Evolutionary conservation across 1,140 invertebrate species (phyloP).

Genomic region (Anastatus disparis): DNA sequence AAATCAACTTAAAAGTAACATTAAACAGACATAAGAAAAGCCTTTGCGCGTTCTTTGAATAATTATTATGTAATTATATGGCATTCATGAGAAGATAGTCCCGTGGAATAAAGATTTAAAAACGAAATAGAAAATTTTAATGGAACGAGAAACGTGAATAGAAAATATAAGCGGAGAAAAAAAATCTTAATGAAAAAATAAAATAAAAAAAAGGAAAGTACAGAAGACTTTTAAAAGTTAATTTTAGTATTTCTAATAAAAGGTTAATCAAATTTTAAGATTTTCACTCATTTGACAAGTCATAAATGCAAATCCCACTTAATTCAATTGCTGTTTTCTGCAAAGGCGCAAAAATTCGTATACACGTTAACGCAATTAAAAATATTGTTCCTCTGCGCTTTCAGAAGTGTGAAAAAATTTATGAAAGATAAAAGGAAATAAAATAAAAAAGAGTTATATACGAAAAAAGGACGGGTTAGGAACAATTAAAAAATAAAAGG

Average conservation of each 20-base stretch:
- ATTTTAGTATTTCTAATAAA: no score
- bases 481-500: no score
- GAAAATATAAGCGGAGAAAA: no score
- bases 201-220: neutral
- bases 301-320: slow-evolving; percentile 3
- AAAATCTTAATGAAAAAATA: no score
- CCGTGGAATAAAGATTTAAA: slow-evolving; percentile 38
- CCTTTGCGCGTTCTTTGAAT: slow-evolving; percentile 34
- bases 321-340: slow-evolving; percentile 17
- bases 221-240: slow-evolving; percentile 20
- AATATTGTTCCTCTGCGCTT: neutral
- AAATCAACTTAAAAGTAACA: no score
- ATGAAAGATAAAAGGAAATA: neutral
- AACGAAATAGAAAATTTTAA: slow-evolving; percentile 25
- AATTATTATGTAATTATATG: slow-evolving; percentile 39
- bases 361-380: neutral
- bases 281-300: neutral
- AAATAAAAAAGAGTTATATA: no score
- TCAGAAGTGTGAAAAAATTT: neutral
- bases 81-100: slow-evolving; percentile 9
- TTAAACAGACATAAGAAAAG: no score
- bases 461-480: no score
- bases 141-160: neutral
- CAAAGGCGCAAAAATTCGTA: slow-evolving; percentile 12
- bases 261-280: no score